These are phyloP conservation scores for Gymnosoma rotundatum DNA, from an alignment of 2,888 invertebrate species.

Conservation along the genomic window DNA sequence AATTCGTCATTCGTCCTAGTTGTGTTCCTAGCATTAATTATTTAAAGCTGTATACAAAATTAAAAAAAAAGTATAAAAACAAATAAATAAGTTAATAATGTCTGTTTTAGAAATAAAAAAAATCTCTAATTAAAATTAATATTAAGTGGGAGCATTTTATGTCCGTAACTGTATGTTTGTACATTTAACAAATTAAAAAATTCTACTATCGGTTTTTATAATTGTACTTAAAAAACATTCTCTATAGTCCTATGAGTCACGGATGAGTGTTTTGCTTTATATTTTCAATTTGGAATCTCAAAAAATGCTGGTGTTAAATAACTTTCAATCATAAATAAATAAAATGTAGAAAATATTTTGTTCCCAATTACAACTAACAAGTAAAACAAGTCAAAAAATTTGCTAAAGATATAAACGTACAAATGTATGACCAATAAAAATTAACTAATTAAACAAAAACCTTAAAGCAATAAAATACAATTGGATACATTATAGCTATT, in stretches of 20 bases:
- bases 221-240: background rate
- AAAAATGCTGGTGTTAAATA: background rate
- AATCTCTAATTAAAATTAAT: no score
- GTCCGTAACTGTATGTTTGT: no score
- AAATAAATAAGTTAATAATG: background rate
- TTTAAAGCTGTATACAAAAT: background rate
- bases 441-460: constrained; percentile 22
- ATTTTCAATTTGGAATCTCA: background rate
- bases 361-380: no score
- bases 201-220: background rate
- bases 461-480: constrained; percentile 7
- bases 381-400: no score
- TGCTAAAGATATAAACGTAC: background rate
- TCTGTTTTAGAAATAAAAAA: no score
- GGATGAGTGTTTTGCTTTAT: background rate
- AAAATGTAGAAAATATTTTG: background rate
- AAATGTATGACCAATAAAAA: background rate
- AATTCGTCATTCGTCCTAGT: no score
- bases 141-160: no score
- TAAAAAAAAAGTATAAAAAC: background rate
- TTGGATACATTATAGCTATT: constrained; percentile 2
- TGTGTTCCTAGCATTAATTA: no score
- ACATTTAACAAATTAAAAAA: background rate
- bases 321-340: background rate
- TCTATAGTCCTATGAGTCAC: constrained; percentile 20